Evolutionary conservation across 1,140 invertebrate species (phyloP).

Genomic region (Drosophila sucinea): DNA sequence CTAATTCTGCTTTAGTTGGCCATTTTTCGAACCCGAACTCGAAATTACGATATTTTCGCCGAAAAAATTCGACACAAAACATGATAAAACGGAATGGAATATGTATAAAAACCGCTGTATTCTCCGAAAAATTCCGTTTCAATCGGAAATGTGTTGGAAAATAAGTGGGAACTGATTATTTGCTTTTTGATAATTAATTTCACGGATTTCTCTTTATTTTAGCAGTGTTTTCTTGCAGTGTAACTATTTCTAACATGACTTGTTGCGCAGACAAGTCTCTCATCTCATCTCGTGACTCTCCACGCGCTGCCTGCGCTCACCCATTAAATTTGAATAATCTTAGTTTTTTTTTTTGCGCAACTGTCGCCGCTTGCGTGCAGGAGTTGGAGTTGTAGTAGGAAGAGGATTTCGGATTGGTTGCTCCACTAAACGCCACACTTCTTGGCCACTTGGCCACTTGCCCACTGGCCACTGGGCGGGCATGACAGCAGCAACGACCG

Average conservation of each 20-base stretch:
- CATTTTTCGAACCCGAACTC: too few species aligned
- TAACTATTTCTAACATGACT: slow-evolving; percentile 40
- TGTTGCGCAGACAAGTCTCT: slow-evolving; percentile 14
- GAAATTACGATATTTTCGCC: too few species aligned
- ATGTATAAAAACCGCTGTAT: too few species aligned
- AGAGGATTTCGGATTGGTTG: slow-evolving; percentile 20
- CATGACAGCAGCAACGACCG: slow-evolving; percentile 43
- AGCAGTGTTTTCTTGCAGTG: slow-evolving; percentile 33
- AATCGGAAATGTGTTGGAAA: too few species aligned
- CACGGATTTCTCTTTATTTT: neutral
- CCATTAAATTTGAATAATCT: slow-evolving; percentile 82
- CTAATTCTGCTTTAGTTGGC: too few species aligned
- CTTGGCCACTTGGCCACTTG: slow-evolving; percentile 29
- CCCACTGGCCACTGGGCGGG: slow-evolving; percentile 40
- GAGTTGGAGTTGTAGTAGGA: slow-evolving; percentile 30
- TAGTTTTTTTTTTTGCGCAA: slow-evolving; percentile 52
- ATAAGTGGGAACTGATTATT: too few species aligned
- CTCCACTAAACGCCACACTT: slow-evolving; percentile 57
- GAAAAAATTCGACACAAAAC: too few species aligned
- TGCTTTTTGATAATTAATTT: neutral
- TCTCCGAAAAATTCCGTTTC: too few species aligned
- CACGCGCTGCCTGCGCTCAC: slow-evolving; percentile 59
- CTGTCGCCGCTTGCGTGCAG: slow-evolving; percentile 60
- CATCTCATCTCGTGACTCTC: slow-evolving; percentile 59
- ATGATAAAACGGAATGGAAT: too few species aligned